Percentiles rank a stretch among this genome's conserved stretches.
Evolutionary conservation across 2,797 vertebrate species (phyloP).

Genomic region (Limosa lapponica): DNA sequence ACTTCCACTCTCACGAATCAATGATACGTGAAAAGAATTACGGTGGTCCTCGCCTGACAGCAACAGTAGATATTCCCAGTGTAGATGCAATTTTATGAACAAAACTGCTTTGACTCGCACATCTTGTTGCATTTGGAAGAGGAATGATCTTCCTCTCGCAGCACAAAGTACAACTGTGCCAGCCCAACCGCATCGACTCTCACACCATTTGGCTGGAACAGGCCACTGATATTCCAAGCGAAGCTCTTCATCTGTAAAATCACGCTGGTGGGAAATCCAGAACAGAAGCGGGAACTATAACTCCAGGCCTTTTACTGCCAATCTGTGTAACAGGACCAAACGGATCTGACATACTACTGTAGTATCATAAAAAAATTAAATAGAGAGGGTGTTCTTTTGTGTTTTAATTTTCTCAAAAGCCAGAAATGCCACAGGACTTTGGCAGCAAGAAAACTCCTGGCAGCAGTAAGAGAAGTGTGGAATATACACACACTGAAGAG

Average conservation of each 20-base stretch:
- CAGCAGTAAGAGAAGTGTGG: background rate
- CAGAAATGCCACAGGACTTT: background rate
- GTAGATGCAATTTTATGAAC: background rate
- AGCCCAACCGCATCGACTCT: background rate
- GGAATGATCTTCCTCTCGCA: background rate
- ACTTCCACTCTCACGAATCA: background rate
- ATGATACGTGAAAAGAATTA: background rate
- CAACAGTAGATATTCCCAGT: background rate
- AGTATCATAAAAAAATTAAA: background rate
- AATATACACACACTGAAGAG: background rate
- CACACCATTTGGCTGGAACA: background rate
- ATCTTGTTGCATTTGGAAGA: background rate
- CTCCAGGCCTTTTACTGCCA: background rate
- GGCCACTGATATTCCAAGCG: background rate
- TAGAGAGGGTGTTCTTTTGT: background rate
- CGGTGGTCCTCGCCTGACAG: background rate
- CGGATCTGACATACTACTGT: background rate
- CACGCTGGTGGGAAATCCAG: background rate
- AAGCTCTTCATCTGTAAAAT: background rate
- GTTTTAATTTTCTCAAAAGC: background rate
- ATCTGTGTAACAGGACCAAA: background rate
- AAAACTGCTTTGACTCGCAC: background rate
- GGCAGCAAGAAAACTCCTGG: background rate
- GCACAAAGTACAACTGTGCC: background rate
- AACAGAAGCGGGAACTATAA: background rate